Base-by-base conservation (phyloP, 2,797 vertebrate species). In the Leuciscus waleckii region DNA sequence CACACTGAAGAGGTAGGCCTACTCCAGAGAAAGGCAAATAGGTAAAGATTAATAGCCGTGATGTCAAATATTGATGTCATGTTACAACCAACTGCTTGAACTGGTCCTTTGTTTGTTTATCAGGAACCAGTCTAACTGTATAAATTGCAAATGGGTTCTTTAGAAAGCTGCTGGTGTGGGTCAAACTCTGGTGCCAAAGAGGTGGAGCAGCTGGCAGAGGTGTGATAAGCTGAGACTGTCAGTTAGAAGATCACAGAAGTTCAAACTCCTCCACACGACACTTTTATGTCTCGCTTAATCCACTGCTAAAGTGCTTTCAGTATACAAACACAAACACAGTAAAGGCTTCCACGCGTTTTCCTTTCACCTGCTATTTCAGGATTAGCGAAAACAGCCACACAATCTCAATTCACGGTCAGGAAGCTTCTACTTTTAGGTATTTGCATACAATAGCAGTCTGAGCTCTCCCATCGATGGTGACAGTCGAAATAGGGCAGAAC, bases 371-470 rank as follows among this genome's bases (percentile, higher is more conserved):
- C 74, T 84, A 77, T 84, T 84, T 84, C 43, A 17, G 74, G 82
- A 43, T 26, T 21, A 23, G 43, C 11, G 29, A 77, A 84, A 77
- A 69, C 82, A 84, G 82, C 63, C 63, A 68, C 8, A 67, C 49
- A 65, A 83, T 85, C 79, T 88, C 82, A 86, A 83, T 84, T 81
- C 87, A 86, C 61, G 83, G 68, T n/a, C 78, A 88, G 87, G 89
- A 90, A 88, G 61, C 68, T 73, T 81, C 75, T n/a, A 70, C 83
- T 71, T 56, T 43, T 70, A 58, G n/a, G 19, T 13, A 71, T 90
- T 90, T 88, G 79, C 74, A 90, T 88, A 90, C 87, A 90, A 90
- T 90, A 70, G 87, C 37, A 78, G 39, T 79, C 70, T n/a, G 68
- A 17, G 51, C 51, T 46, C 7, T 76, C n/a, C 75, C 35, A 65